A percentile compares a stretch with the other conserved stretches of the same genome.
These are phyloP conservation scores for Meiosimyza decipiens DNA, from an alignment of 2,888 invertebrate genomes.

Conservation along the genomic window DNA sequence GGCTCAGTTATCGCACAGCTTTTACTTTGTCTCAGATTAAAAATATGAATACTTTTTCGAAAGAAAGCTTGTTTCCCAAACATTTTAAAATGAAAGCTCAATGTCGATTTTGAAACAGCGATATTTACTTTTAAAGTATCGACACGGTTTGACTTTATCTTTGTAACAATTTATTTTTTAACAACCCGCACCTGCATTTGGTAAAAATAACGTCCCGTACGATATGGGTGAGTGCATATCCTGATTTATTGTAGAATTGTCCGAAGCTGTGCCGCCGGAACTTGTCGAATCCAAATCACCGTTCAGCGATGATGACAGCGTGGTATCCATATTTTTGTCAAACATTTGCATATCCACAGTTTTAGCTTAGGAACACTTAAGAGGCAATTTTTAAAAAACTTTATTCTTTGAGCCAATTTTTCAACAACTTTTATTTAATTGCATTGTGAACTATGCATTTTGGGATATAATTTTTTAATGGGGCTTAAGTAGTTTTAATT, in stretches of 20 bases:
- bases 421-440: background rate
- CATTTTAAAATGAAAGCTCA: too few species aligned
- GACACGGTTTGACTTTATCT: background rate
- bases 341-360: slow-evolving; percentile 53
- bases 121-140: background rate
- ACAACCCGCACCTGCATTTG: slow-evolving; percentile 57
- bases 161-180: background rate
- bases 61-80: too few species aligned
- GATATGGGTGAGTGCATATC: slow-evolving; percentile 63
- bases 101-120: too few species aligned
- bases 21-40: too few species aligned
- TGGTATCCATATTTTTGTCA: slow-evolving; percentile 63
- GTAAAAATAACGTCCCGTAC: slow-evolving; percentile 62
- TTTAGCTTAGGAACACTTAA: background rate
- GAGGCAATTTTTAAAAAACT: background rate
- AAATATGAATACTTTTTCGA: too few species aligned
- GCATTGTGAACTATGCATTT: background rate
- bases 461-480: background rate
- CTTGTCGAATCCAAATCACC: slow-evolving; percentile 66
- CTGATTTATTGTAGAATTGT: slow-evolving; percentile 61
- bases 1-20: too few species aligned
- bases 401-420: background rate
- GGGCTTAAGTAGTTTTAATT: background rate
- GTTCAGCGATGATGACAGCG: slow-evolving; percentile 59
- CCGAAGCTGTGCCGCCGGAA: slow-evolving; percentile 65